Conservation (phyloP, 2,888 invertebrate species). For the Marasmarcha lunaedactyla region DNA sequence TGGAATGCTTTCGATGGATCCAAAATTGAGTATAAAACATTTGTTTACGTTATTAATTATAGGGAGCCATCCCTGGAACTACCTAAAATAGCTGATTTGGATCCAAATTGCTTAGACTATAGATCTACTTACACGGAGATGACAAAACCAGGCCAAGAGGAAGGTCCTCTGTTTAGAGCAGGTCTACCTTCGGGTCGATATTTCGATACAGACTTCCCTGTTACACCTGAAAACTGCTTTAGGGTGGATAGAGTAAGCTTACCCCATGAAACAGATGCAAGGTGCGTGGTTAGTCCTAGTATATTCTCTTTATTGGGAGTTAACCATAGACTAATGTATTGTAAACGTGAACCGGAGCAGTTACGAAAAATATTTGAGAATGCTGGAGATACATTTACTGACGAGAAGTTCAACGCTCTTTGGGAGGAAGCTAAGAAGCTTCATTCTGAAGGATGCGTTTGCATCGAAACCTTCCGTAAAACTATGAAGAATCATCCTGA, state of each 20-base stretch:
- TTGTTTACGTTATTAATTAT: constrained; percentile 39
- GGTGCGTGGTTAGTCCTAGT: constrained; percentile 24
- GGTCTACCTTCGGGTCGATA: constrained; percentile 31
- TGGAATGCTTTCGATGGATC: constrained; percentile 37
- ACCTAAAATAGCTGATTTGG: constrained; percentile 30
- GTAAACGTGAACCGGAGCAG: constrained; percentile 18
- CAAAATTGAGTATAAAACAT: constrained; percentile 40
- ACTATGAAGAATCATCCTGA: constrained; percentile 12
- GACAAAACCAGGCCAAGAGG: constrained; percentile 21
- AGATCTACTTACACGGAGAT: constrained; percentile 31
- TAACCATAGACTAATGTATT: constrained; percentile 30
- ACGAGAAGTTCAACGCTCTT: constrained; percentile 38
- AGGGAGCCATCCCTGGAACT: constrained; percentile 26
- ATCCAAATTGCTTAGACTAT: constrained; percentile 21
- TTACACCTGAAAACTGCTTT: constrained; percentile 22
- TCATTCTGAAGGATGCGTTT: constrained; percentile 48
- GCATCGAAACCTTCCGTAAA: constrained; percentile 36
- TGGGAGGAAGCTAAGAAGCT: constrained; percentile 45
- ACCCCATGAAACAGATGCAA: constrained; percentile 27
- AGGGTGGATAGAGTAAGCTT: constrained; percentile 22
- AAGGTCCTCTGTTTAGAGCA: constrained; percentile 18
- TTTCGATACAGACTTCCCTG: constrained; percentile 24
- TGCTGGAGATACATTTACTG: constrained; percentile 39
- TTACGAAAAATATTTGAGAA: constrained; percentile 45
- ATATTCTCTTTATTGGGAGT: constrained; percentile 20